A percentile compares a stretch with the other conserved stretches of the same genome.
Conservation (phyloP, 2,888 invertebrate genomes). For the Drosophila imparisetae region DNA sequence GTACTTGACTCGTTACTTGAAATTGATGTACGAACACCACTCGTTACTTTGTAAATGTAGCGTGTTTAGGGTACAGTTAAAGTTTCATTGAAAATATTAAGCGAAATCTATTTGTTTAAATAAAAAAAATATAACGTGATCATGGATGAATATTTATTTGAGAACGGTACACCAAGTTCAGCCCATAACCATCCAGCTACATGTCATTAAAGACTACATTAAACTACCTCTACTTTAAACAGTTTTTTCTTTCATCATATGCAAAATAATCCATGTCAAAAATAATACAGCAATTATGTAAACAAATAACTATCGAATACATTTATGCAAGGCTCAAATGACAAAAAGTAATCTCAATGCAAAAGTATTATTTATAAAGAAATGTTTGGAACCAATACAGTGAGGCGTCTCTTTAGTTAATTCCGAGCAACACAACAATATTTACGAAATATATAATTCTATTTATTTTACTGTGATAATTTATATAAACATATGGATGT, state of each 20-base stretch:
- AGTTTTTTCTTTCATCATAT: neutral
- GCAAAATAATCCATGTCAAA: neutral
- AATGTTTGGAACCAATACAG: conserved; percentile 12
- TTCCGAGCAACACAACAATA: conserved; percentile 40
- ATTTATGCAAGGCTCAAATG: conserved; percentile 15
- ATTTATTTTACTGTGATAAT: conserved; percentile 82
- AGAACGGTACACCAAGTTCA: neutral
- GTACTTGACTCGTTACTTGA: neutral
- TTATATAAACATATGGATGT: conserved; percentile 50
- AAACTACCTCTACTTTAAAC: conserved; percentile 31
- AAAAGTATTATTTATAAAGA: conserved; percentile 53
- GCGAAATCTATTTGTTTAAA: neutral
- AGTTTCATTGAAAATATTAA: neutral
- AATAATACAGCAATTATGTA: neutral
- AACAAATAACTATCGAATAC: conserved; percentile 4
- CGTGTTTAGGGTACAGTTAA: neutral
- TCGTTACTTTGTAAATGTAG: neutral
- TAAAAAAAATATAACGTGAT: neutral
- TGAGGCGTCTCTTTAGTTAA: conserved; percentile 41
- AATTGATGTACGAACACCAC: neutral
- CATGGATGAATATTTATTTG: neutral
- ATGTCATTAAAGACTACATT: conserved; percentile 1
- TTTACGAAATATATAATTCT: conserved; percentile 56
- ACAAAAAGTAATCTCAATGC: conserved; percentile 39
- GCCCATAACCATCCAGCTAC: neutral